Conservation (phyloP, 2,888 invertebrate genomes). For the Entomobrya proxima region DNA sequence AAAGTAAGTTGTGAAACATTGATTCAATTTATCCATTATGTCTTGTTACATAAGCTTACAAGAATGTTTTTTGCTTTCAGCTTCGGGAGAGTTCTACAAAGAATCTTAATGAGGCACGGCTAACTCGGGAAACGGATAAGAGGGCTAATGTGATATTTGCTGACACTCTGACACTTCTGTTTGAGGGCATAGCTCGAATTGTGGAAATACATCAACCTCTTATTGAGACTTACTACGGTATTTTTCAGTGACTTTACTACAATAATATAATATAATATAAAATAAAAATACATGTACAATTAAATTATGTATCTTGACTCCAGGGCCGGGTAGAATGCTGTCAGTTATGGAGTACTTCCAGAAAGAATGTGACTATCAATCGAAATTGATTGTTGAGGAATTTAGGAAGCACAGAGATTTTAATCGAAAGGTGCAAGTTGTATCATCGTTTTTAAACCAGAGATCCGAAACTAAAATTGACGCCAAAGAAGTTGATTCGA, state of each 20-base stretch:
- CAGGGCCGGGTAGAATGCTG: conserved; percentile 84
- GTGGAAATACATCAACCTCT: conserved; percentile 92
- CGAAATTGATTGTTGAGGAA: conserved; percentile 82
- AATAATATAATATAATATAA: background rate
- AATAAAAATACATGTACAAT: background rate
- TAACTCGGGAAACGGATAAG: conserved; percentile 83
- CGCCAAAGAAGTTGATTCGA: conserved; percentile 89
- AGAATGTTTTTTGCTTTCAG: conserved; percentile 77
- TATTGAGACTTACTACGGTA: conserved; percentile 91
- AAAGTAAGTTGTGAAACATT: conserved; percentile 80
- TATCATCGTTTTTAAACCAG: conserved; percentile 80
- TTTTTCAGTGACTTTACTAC: background rate
- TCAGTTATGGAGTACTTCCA: conserved; percentile 86
- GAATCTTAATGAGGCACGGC: conserved; percentile 84
- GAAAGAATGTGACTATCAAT: conserved; percentile 86
- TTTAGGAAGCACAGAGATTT: conserved; percentile 85
- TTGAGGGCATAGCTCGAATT: conserved; percentile 90
- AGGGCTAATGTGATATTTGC: conserved; percentile 88
- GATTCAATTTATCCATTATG: background rate
- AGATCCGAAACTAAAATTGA: conserved; percentile 79
- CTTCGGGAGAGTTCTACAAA: conserved; percentile 84
- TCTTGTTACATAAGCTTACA: background rate
- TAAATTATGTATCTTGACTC: too few relatives aligned
- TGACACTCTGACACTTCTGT: conserved; percentile 88
- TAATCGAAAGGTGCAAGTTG: conserved; percentile 81